These are phyloP conservation scores for Uloborus plumipes DNA, from an alignment of 2,888 invertebrate species.

Conservation along the genomic window DNA sequence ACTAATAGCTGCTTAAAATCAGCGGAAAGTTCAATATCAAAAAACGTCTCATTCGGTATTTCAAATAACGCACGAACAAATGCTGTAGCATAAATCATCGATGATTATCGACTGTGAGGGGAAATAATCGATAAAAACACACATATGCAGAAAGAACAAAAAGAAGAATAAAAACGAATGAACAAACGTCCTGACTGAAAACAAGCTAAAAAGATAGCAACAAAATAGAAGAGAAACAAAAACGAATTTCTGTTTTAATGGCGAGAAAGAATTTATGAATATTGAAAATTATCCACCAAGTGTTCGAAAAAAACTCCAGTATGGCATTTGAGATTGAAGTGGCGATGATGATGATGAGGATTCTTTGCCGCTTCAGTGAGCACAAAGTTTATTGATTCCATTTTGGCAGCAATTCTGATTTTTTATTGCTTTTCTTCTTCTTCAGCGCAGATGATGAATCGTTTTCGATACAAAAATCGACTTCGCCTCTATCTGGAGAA, in stretches of 20 bases:
- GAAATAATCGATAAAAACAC: conserved; percentile 48
- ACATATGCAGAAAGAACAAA: not conserved
- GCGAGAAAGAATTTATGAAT: conserved; percentile 53
- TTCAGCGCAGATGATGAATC: conserved; percentile 41
- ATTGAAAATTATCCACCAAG: conserved; percentile 54
- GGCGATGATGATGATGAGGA: conserved; percentile 42
- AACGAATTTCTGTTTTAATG: conserved; percentile 37
- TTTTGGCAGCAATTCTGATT: conserved; percentile 24
- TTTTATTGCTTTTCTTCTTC: conserved; percentile 14
- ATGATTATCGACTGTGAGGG: conserved; percentile 43
- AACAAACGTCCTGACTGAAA: conserved; percentile 8
- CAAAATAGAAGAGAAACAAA: conserved; percentile 15
- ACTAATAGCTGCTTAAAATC: no score
- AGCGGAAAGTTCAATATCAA: no score
- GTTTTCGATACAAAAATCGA: conserved; percentile 45
- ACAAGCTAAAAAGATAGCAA: conserved; percentile 36
- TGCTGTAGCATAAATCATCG: conserved; percentile 47
- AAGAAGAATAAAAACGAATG: no score
- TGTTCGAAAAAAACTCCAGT: conserved; percentile 14
- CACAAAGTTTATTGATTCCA: conserved; percentile 45
- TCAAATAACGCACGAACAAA: conserved; percentile 19
- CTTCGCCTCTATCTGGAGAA: conserved; percentile 14
- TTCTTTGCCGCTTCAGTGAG: conserved; percentile 42
- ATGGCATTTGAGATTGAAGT: conserved; percentile 25
- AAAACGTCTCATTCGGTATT: no score